Evolutionary conservation across 2,113 vertebrate species (phyloP), one percentile per base, ranked within the genome.

Genomic region (Ranitomeya variabilis): DNA sequence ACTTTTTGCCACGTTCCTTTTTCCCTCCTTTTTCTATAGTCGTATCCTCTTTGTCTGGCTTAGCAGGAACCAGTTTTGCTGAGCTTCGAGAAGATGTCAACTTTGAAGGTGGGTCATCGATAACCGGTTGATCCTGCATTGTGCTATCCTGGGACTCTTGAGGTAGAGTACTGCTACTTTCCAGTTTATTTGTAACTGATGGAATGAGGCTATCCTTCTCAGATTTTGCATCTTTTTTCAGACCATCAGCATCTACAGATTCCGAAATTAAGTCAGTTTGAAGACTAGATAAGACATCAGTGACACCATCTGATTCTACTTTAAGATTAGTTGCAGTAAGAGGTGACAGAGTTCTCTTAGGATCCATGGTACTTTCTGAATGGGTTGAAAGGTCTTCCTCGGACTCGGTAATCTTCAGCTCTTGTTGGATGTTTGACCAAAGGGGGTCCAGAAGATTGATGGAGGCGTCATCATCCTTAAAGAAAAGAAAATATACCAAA

Each of bases 361-460:
- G 79, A 82, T 91, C 89, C 9, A 84, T 55, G 15, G 57, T 9
- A 86, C 89, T 37, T 6, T 87, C 80, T 85, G 92, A 90, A 64
- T 92, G 78, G 0, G 90, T 80, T 4, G 92, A 62, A n/a, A 95
- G 88, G 26, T 96, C 95, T 71, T 96, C 95, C 89, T 98, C 96
- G 62, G 97, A 94, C 90, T 98, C 97, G 0, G 96, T 94, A 84
- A 97, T 97, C 93, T 95, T 97, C 89, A 97, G 92, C 89, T 98
- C 96, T 66, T 96, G 95, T 87, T 97, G 95, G 90, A 95, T 93
- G 80, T 97, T 95, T 8, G 95, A 91, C 96, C 97, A 97, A 45
- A 93, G 80, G 0, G 95, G 92, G 69, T 94, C 93, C 78, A 94
- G 90, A 71, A 94, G 64, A 19, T 83, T 71, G 26, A 89, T 67